A percentile compares a stretch with the other conserved stretches of the same genome.
Evolutionary conservation across 2,888 invertebrate genomes (phyloP).

Genomic region (Scaptomyza flava): DNA sequence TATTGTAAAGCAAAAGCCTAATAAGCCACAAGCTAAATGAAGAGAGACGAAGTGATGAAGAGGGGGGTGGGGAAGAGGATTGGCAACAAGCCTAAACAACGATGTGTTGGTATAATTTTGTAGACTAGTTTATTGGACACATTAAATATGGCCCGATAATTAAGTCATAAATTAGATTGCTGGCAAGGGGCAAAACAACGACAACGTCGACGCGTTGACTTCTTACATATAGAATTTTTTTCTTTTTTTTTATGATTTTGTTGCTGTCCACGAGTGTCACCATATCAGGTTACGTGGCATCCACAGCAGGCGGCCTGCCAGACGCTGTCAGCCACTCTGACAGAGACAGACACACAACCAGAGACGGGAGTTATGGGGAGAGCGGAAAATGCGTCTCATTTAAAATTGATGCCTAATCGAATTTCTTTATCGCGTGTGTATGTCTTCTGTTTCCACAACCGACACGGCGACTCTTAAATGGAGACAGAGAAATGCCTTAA

Average conservation of each 20-base stretch:
- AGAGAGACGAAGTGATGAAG: not conserved
- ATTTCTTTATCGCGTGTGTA: conserved; percentile 82
- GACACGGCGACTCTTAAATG: conserved; percentile 33
- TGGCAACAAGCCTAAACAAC: conserved; percentile 66
- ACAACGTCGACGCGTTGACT: conserved; percentile 19
- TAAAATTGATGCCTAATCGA: conserved; percentile 83
- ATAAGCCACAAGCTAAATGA: conserved; percentile 52
- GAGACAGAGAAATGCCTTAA: conserved; percentile 1
- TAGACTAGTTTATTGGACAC: conserved; percentile 86
- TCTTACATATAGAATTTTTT: conserved; percentile 3
- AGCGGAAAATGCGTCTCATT: conserved; percentile 74
- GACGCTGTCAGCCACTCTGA: conserved; percentile 5
- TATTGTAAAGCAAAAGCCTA: conserved; percentile 74
- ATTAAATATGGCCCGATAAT: conserved; percentile 84
- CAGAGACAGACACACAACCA: conserved; percentile 13
- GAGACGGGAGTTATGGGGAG: not conserved
- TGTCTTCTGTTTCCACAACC: conserved; percentile 60
- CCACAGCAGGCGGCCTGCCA: conserved; percentile 66
- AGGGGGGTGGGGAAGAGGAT: not conserved
- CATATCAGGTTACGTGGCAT: conserved; percentile 77
- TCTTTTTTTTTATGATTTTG: not conserved
- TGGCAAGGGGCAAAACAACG: conserved; percentile 50
- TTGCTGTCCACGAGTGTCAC: conserved; percentile 71
- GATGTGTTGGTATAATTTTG: conserved; percentile 81
- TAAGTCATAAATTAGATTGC: conserved; percentile 84